phyloP scores from a whole-genome alignment of 2,113 vertebrate genomes.

The Xenopus tropicalis region DNA sequence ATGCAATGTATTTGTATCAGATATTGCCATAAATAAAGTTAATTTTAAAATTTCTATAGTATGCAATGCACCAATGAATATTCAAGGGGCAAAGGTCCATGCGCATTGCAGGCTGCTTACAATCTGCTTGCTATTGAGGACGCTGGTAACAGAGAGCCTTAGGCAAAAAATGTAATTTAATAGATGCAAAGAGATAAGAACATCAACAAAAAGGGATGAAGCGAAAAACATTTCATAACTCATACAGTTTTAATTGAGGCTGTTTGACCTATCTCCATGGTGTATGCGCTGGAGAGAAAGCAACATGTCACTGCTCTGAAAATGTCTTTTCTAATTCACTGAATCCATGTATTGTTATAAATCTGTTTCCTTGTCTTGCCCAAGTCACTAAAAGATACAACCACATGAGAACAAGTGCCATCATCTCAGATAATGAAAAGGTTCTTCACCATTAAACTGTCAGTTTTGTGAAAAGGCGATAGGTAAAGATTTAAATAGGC shows the following conservation, averaged over 20 bases:
- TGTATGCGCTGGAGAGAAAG: slow-evolving; percentile 43
- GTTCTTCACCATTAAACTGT: slow-evolving; percentile 45
- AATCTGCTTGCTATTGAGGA: background rate
- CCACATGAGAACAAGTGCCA: slow-evolving; percentile 43
- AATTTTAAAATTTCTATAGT: background rate
- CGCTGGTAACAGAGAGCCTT: slow-evolving; percentile 8
- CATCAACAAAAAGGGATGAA: slow-evolving; percentile 35
- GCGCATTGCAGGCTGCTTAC: background rate
- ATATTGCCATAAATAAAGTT: background rate
- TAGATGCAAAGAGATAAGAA: slow-evolving; percentile 36
- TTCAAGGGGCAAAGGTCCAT: background rate
- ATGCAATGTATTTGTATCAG: background rate
- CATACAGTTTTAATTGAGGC: slow-evolving; percentile 42
- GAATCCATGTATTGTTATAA: slow-evolving; percentile 44
- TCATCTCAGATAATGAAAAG: slow-evolving; percentile 46
- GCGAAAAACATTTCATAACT: slow-evolving; percentile 28
- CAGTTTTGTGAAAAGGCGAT: slow-evolving; percentile 31
- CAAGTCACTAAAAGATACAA: slow-evolving; percentile 45
- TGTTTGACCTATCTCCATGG: slow-evolving; percentile 37
- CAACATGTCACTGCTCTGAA: slow-evolving; percentile 45
- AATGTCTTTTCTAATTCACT: slow-evolving; percentile 45
- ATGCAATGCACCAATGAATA: background rate
- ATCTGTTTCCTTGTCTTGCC: slow-evolving; percentile 44
- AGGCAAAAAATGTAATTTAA: slow-evolving; percentile 38
- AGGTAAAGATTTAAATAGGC: slow-evolving; percentile 44